A percentile compares a stretch with the other conserved stretches of the same genome.
Conservation (phyloP, 2,113 vertebrate genomes). For the Dipodomys ordii region DNA sequence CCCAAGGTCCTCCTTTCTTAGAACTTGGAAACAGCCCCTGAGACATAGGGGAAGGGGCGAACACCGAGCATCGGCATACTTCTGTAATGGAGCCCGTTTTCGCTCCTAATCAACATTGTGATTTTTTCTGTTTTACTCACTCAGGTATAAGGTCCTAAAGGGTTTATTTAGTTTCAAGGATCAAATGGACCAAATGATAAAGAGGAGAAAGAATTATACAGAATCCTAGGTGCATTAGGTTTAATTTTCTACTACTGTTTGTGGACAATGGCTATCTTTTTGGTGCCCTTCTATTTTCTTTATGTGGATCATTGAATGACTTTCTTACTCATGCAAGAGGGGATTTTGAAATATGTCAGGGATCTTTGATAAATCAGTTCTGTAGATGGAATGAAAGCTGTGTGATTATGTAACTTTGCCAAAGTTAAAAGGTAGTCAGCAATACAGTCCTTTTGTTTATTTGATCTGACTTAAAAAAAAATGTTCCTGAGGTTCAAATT, state of each 20-base stretch:
- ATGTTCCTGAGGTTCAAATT: no score
- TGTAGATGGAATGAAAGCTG: not conserved
- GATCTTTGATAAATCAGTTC: not conserved
- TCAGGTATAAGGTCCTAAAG: not conserved
- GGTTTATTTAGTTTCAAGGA: not conserved
- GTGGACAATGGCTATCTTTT: not conserved
- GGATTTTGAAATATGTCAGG: conserved; percentile 17
- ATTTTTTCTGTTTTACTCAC: conserved; percentile 1
- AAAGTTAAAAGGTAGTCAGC: not conserved
- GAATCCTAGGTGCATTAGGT: not conserved
- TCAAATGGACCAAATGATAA: conserved; percentile 35
- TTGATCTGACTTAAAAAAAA: not conserved
- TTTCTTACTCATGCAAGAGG: not conserved
- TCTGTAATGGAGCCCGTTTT: not conserved
- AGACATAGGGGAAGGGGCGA: not conserved
- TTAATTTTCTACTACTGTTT: conserved; percentile 38
- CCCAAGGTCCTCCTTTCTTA: not conserved
- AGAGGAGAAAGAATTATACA: not conserved
- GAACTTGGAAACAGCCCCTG: not conserved
- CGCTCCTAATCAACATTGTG: not conserved
- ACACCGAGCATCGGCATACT: not conserved
- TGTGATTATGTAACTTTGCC: not conserved
- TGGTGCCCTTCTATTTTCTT: not conserved
- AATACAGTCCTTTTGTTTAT: not conserved
- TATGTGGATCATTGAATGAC: not conserved